Conservation (phyloP, 2,888 invertebrate species). For the Tipula confusa region DNA sequence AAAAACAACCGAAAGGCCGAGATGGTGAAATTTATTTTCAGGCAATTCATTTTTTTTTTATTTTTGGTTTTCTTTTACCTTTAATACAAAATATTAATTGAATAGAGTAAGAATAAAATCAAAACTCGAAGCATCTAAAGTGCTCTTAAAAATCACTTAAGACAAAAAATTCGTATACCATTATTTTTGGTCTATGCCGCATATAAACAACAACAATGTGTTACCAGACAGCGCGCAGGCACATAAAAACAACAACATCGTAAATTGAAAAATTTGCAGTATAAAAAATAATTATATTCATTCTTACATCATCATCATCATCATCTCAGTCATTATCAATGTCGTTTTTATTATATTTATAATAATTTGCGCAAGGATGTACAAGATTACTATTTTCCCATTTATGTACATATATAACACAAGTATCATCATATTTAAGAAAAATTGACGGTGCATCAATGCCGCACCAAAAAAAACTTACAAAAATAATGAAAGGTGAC, state of each 20-base stretch:
- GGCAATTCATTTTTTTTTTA: background rate
- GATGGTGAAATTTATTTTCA: background rate
- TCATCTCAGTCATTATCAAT: too few species aligned
- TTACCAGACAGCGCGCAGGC: background rate
- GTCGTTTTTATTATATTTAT: background rate
- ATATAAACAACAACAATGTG: background rate
- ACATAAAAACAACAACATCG: background rate
- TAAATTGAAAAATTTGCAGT: background rate
- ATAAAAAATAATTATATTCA: constrained; percentile 5
- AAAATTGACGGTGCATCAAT: too few species aligned
- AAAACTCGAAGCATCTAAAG: background rate
- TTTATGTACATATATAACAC: background rate
- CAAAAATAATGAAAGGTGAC: too few species aligned
- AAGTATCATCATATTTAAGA: too few species aligned
- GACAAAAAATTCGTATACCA: background rate
- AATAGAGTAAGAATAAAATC: background rate
- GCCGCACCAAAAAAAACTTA: too few species aligned
- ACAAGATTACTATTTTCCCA: background rate
- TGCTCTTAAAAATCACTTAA: constrained; percentile 25
- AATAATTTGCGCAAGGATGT: background rate
- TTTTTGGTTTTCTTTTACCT: constrained; percentile 13
- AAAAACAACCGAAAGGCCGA: background rate
- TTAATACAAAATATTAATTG: background rate
- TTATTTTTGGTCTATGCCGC: background rate
- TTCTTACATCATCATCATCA: background rate